Conservation (phyloP, 2,888 invertebrate species). For the Neria commutata region DNA sequence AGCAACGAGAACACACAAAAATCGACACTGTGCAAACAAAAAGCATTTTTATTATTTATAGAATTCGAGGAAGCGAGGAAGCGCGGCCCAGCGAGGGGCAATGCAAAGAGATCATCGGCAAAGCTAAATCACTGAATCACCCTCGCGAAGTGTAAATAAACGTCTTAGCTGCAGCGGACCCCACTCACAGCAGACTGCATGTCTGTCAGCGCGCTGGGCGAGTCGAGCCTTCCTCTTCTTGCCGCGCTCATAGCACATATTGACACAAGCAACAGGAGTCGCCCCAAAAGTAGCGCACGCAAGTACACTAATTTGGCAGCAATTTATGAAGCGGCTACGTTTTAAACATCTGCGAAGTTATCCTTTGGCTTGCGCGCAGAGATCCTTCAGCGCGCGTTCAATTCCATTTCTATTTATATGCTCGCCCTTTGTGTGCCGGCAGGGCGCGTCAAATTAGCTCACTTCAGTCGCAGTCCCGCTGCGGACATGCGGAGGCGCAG, state of each 20-base stretch:
- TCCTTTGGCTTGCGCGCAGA: conserved; percentile 41
- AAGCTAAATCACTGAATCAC: not conserved
- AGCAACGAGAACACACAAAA: conserved; percentile 22
- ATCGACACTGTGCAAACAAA: conserved; percentile 37
- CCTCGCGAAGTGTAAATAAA: conserved; percentile 3
- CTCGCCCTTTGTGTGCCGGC: not conserved
- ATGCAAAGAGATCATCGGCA: too few relatives aligned
- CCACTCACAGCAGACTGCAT: conserved; percentile 17
- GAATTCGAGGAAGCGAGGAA: not conserved
- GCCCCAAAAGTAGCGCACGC: not conserved
- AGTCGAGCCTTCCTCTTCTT: too few relatives aligned
- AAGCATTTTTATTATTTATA: conserved; percentile 31
- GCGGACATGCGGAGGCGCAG: not conserved
- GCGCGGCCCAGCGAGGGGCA: not conserved
- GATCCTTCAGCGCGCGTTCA: conserved; percentile 55
- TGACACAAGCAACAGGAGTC: conserved; percentile 5
- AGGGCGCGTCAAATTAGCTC: conserved; percentile 53
- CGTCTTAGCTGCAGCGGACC: not conserved
- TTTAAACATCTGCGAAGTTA: conserved; percentile 57
- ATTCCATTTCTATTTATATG: conserved; percentile 12
- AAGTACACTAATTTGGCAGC: conserved; percentile 29
- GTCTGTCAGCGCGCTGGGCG: conserved; percentile 11
- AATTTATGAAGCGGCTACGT: conserved; percentile 24
- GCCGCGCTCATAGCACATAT: not conserved
- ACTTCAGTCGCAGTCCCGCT: conserved; percentile 37